phyloP scores from a whole-genome alignment of 2,797 vertebrate genomes.

The Momotus momota region DNA sequence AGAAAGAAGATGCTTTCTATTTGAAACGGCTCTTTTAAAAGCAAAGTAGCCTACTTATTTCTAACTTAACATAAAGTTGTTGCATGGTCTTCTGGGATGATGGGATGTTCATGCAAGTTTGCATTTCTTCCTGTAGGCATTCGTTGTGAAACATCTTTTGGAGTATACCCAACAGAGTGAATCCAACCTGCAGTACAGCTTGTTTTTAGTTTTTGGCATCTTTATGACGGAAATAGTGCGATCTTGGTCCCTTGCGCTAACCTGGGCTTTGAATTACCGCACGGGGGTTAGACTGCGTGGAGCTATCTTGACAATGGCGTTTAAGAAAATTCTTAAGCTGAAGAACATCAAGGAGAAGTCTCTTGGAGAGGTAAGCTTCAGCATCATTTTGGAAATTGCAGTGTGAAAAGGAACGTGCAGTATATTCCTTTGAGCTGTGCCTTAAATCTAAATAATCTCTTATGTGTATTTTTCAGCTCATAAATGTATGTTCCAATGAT shows the following conservation, averaged over 20 bases:
- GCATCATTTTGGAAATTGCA: neutral
- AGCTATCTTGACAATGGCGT: conserved; percentile 90
- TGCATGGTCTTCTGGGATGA: conserved; percentile 40
- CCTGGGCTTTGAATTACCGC: conserved; percentile 94
- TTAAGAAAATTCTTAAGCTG: conserved; percentile 91
- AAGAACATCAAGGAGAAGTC: conserved; percentile 91
- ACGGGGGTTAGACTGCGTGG: conserved; percentile 90
- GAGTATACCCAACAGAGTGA: conserved; percentile 89
- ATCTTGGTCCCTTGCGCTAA: conserved; percentile 93
- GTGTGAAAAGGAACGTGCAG: neutral
- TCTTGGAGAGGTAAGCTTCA: conserved; percentile 86
- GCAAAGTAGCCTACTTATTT: conserved; percentile 75
- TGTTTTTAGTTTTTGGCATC: conserved; percentile 91
- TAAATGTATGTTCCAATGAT: conserved; percentile 92
- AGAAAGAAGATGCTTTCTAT: conserved; percentile 63
- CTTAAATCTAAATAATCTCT: neutral
- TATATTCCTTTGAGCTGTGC: neutral
- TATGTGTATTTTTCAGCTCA: conserved; percentile 80
- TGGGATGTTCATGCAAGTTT: conserved; percentile 78
- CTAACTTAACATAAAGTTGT: conserved; percentile 85
- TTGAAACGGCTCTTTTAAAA: conserved; percentile 46
- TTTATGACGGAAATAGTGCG: conserved; percentile 89
- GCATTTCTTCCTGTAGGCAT: conserved; percentile 91
- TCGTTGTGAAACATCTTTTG: conserved; percentile 92
- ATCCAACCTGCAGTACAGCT: conserved; percentile 87